These are phyloP conservation scores for Ceriagrion tenellum DNA, from an alignment of 2,888 invertebrate species.

Conservation along the genomic window DNA sequence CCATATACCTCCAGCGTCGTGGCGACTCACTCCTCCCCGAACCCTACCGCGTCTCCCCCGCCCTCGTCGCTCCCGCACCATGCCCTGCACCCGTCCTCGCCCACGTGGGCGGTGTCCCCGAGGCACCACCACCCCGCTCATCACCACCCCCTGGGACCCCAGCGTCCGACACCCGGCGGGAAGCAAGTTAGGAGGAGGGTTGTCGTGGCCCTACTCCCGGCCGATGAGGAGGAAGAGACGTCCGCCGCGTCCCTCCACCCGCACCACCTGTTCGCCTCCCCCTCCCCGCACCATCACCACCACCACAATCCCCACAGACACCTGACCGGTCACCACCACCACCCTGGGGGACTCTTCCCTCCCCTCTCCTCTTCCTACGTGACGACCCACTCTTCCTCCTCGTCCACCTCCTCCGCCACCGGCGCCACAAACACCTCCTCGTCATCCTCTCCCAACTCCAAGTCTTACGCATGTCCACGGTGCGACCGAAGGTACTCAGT, in stretches of 20 bases:
- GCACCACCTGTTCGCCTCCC: slow-evolving; percentile 14
- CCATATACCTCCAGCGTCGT: slow-evolving; percentile 44
- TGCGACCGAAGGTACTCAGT: slow-evolving; percentile 72
- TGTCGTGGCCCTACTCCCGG: slow-evolving; percentile 56
- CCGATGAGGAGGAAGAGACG: slow-evolving; percentile 54
- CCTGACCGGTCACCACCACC: not conserved
- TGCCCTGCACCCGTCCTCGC: not conserved
- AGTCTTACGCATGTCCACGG: slow-evolving; percentile 73
- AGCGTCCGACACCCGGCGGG: slow-evolving; percentile 38
- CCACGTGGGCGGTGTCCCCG: slow-evolving; percentile 43
- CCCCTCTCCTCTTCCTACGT: not conserved
- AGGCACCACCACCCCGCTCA: slow-evolving; percentile 5
- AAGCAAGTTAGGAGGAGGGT: slow-evolving; percentile 63
- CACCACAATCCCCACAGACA: not conserved
- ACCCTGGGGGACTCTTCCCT: not conserved
- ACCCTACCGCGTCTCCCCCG: not conserved
- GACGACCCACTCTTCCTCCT: not conserved
- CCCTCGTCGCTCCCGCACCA: not conserved
- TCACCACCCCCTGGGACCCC: slow-evolving; percentile 43
- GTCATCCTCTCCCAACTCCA: slow-evolving; percentile 48
- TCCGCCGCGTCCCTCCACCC: slow-evolving; percentile 20
- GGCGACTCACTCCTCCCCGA: slow-evolving; percentile 34
- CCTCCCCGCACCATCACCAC: not conserved
- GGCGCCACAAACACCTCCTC: not conserved
- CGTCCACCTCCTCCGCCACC: not conserved